Evolutionary conservation across 1,140 invertebrate species (phyloP).

Genomic region (Macrotrachela quadricornifera): DNA sequence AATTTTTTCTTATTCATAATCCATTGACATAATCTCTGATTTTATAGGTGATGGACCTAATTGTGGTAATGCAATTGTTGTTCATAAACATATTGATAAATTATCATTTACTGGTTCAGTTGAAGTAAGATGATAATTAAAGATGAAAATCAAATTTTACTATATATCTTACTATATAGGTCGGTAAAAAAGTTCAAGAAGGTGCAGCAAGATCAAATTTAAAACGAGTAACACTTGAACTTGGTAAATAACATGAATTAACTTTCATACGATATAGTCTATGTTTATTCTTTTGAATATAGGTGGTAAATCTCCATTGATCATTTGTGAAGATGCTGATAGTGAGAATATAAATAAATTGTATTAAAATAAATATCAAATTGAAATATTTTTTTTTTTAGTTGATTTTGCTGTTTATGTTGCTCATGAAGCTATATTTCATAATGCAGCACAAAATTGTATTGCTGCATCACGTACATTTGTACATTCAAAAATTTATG

Average conservation of each 20-base stretch:
- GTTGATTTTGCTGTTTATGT: constrained; percentile 39
- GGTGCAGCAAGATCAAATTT: constrained; percentile 52
- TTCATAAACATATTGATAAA: constrained; percentile 22
- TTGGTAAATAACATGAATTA: too few species aligned
- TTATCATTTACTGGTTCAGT: constrained; percentile 75
- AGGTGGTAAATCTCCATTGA: constrained; percentile 61
- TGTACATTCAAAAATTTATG: constrained; percentile 26
- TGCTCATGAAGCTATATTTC: constrained; percentile 39
- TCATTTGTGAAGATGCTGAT: constrained; percentile 62
- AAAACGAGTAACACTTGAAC: constrained; percentile 61
- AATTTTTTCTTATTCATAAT: too few species aligned
- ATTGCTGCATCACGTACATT: constrained; percentile 21
- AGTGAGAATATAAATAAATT: constrained; percentile 41
- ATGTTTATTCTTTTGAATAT: too few species aligned
- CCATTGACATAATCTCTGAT: too few species aligned
- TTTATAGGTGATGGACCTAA: constrained; percentile 15
- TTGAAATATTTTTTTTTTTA: too few species aligned
- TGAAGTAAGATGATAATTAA: constrained; percentile 27
- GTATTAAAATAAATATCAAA: too few species aligned
- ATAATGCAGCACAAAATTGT: constrained; percentile 41
- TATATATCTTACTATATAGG: too few species aligned
- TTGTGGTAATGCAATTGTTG: constrained; percentile 18
- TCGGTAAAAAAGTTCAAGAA: constrained; percentile 49
- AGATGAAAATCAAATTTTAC: too few species aligned
- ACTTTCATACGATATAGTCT: too few species aligned